Base-by-base conservation (phyloP, 2,888 invertebrate genomes). In the Drosophila testacea region DNA sequence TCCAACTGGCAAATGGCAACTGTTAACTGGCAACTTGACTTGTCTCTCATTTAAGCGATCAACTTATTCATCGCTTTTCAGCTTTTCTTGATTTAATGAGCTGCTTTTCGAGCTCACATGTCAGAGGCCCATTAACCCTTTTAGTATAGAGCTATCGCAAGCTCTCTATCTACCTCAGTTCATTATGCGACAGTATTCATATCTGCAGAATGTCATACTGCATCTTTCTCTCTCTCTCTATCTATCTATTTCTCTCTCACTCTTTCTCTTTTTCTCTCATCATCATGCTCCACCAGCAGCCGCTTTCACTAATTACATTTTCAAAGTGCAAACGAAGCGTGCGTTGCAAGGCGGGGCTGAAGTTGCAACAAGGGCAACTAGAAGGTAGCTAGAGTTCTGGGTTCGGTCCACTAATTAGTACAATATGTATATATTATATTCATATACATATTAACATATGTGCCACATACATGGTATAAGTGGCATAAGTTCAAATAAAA, bases 321-420 rank as follows among this genome's bases (percentile, higher is more conserved):
- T 88, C 89, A 88, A 69, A 83, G 76, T 83, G 88, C 76, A 90
- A 89, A 80, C 90, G 88, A 89, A 89, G 90, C 88, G 83, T 89
- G 89, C 79, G 46, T 61, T 62, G 62, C 30, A 36, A 60, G n/a
- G 36, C 2, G 61, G 47, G 54, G 22, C 2, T 7, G 70, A 10
- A 32, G 34, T 30, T 54, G 27, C 34, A 10, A 28, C 11, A 68
- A 39, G 51, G 51, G 51, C 48, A 70, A 69, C 60, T 55, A 63
- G 68, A 66, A 77, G 59, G 78, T 69, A 46, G 66, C 77, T 28
- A 41, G 13, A 10, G 48, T 50, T 44, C 66, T 41, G 62, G 55
- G 59, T 56, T 73, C 56, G 76, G 82, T 79, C 73, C 85, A 83
- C 83, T 83, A 83, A 83, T 84, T 84, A 89, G 83, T 84, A 87